Evolutionary conservation across 2,113 vertebrate species (phyloP).

Genomic region (Passer domesticus): DNA sequence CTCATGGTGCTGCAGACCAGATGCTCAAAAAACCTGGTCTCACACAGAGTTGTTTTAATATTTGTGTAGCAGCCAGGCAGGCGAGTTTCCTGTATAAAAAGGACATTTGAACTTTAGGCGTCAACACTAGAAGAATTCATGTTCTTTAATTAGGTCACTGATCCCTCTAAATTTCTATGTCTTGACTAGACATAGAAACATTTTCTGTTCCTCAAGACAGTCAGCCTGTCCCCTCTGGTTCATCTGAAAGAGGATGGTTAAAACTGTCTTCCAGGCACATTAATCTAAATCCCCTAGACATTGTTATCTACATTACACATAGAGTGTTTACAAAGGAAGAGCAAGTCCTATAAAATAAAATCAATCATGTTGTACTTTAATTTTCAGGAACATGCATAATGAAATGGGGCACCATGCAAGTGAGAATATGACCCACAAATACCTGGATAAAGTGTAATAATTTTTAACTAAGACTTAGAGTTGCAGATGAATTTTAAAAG

Average conservation of each 20-base stretch:
- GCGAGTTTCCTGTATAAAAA: slow-evolving; percentile 55
- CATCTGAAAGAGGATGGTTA: not conserved
- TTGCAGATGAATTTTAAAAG: not conserved
- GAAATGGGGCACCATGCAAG: not conserved
- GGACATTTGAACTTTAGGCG: slow-evolving; percentile 42
- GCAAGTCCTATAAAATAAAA: not conserved
- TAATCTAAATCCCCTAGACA: not conserved
- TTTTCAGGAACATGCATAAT: not conserved
- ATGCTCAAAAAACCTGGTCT: slow-evolving; percentile 44
- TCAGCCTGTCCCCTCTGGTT: slow-evolving; percentile 35
- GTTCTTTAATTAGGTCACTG: slow-evolving; percentile 56
- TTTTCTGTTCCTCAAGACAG: slow-evolving; percentile 48
- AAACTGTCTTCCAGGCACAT: not conserved
- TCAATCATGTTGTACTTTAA: not conserved
- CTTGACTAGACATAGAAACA: slow-evolving; percentile 23
- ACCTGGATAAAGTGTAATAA: not conserved
- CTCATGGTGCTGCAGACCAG: slow-evolving; percentile 24
- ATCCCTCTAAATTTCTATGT: slow-evolving; percentile 16
- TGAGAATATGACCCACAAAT: not conserved
- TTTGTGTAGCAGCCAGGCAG: slow-evolving; percentile 53
- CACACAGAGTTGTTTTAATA: slow-evolving; percentile 43
- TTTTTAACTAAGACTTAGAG: not conserved
- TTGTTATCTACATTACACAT: not conserved
- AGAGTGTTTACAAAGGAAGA: not conserved
- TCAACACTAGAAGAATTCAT: slow-evolving; percentile 33